Base-by-base conservation (phyloP, 2,888 invertebrate genomes). In the Luffia ferchaultella region DNA sequence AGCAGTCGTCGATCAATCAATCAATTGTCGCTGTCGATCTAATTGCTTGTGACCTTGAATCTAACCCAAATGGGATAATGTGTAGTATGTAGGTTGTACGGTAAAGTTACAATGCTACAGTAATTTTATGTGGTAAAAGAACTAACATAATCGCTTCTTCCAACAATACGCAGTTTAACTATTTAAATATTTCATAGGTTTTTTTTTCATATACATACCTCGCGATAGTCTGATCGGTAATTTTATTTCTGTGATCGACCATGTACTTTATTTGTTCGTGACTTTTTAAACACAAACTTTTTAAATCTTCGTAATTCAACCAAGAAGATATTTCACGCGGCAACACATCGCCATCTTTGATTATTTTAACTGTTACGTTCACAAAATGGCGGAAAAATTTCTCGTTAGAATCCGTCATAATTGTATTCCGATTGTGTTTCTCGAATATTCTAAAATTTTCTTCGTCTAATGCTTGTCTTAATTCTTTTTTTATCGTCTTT, bases 231-330 rank as follows among this genome's bases (percentile, higher is more conserved):
- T 59, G 58, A 19, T 73, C 73, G 16, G 65, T 65, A 42, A 66
- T 57, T 63, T 72, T 73, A 55, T 70, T 74, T 57, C 64, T 72
- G 52, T 67, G 68, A 45, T 74, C 69, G 65, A 80, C 62, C 68
- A 79, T 73, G 54, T 67, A 69, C 43, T 68, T 75, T 42, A 83
- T 56, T 53, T 82, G 72, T 50, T 78, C 70, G 50, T 83, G 83
- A 54, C 73, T 61, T 50, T 67, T 67, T 18, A 82, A 53, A 63
- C 91, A 91, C 59, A 85, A 77, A 53, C 72, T 72, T 69, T 86
- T 87, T 60, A 90, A 73, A 60, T 72, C 72, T 45, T 77, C 83
- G 64, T 88, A 89, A 61, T 90, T 74, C 53, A 90, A 68, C 87
- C 89, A 88, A 45, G 63, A 65, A 20, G 76, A 75, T 54, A 87